Conservation (phyloP, 2,797 vertebrate genomes). For the Stomatorhinus walkeri region DNA sequence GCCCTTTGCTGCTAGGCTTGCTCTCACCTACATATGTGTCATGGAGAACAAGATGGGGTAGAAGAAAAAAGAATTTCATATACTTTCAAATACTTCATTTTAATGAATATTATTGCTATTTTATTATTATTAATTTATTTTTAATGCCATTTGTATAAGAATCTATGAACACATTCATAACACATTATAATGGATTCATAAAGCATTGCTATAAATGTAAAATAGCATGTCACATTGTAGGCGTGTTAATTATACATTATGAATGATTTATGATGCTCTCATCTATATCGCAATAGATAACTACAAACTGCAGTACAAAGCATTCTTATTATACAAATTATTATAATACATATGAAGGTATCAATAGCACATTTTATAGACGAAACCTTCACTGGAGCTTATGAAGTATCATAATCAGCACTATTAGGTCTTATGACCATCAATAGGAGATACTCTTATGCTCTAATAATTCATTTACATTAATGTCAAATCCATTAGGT, state of each 20-base stretch:
- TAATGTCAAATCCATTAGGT: background rate
- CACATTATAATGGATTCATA: background rate
- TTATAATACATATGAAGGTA: background rate
- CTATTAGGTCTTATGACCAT: background rate
- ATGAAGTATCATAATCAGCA: background rate
- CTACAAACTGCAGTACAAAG: background rate
- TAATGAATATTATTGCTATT: background rate
- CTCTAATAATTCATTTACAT: background rate
- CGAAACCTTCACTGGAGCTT: background rate
- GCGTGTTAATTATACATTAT: background rate
- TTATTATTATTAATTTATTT: no score
- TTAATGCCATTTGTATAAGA: background rate
- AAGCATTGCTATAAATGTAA: background rate
- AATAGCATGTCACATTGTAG: background rate
- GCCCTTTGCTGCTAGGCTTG: background rate
- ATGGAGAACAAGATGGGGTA: background rate
- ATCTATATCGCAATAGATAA: background rate
- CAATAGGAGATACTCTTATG: background rate
- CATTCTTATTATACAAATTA: background rate
- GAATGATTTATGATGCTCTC: no score
- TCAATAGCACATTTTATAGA: background rate
- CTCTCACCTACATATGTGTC: background rate
- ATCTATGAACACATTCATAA: background rate
- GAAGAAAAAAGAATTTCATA: background rate
- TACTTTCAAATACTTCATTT: no score